Evolutionary conservation across 2,888 invertebrate species (phyloP), one percentile per base, ranked within the genome.

Genomic region (Ganaspis brasiliensis): DNA sequence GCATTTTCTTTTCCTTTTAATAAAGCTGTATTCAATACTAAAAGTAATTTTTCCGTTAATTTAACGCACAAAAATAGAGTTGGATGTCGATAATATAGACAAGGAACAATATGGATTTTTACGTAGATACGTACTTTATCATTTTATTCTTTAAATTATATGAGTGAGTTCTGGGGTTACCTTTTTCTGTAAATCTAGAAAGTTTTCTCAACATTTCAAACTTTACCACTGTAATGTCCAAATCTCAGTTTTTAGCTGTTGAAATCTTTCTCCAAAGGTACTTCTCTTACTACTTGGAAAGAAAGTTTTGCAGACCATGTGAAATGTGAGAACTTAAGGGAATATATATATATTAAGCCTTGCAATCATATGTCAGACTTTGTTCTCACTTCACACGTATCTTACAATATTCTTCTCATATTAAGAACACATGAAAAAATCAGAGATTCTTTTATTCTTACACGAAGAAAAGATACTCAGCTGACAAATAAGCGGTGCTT

Each of bases 301-400:
- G 73, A 78, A 76, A 80, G 70, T 80, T 78, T 57, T 78, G 76
- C 72, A 55, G 56, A 76, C 72, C 74, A 78, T 76, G 76, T 76
- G 78, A 80, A 77, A 80, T 80, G 72, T 37, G 76, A 80, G 73
- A 75, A 56, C 55, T 74, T 40, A 55, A 21, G n/a, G 72, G 37
- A 45, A 49, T 21, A 71, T 55, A 74, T 55, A 35, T 14, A 16
- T 19, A 19, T 26, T n/a, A 9, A 55, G 19, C n/a, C n/a, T n/a
- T n/a, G n/a, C n/a, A n/a, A n/a, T n/a, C n/a, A n/a, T n/a, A n/a
- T n/a, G n/a, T n/a, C 37, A 72, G 55, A 56, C 55, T 55, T 56
- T 56, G 56, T 56, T 56, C 56, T 24, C 14, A 63, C 40, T 40
- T 37, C 37, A 21, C 37, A 37, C 26, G 14, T 24, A 26, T 57